These are phyloP conservation scores for Lepidochrysops patricia DNA, from an alignment of 2,888 invertebrate genomes.

Conservation along the genomic window DNA sequence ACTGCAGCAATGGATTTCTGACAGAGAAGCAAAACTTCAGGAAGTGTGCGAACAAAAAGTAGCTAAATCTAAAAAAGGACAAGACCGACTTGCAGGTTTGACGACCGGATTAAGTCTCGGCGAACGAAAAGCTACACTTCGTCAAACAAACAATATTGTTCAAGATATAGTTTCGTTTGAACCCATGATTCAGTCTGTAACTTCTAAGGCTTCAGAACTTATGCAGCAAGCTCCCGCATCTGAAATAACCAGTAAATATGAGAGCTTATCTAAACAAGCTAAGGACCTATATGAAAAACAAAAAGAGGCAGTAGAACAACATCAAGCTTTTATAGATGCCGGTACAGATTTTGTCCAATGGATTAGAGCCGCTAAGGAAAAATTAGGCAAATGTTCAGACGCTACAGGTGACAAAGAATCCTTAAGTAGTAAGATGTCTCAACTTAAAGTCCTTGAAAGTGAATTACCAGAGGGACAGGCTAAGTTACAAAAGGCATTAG, in stretches of 20 bases:
- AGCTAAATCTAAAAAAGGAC: slow-evolving; percentile 84
- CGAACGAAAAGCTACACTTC: slow-evolving; percentile 89
- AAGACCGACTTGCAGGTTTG: slow-evolving; percentile 78
- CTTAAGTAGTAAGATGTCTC: slow-evolving; percentile 88
- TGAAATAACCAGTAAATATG: slow-evolving; percentile 93
- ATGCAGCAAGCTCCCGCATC: slow-evolving; percentile 93
- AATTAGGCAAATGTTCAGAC: slow-evolving; percentile 92
- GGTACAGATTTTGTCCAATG: slow-evolving; percentile 94
- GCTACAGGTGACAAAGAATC: slow-evolving; percentile 94
- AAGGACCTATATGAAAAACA: slow-evolving; percentile 91
- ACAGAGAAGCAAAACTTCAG: slow-evolving; percentile 92
- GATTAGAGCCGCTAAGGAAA: slow-evolving; percentile 93
- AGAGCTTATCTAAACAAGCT: slow-evolving; percentile 91
- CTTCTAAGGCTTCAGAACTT: slow-evolving; percentile 93
- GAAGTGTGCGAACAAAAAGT: slow-evolving; percentile 91
- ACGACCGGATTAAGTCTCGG: slow-evolving; percentile 85
- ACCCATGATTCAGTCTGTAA: slow-evolving; percentile 96
- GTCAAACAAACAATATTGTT: slow-evolving; percentile 94
- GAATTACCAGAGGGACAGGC: slow-evolving; percentile 88
- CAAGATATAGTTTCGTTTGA: slow-evolving; percentile 98
- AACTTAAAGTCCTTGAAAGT: slow-evolving; percentile 87
- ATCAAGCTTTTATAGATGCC: slow-evolving; percentile 93
- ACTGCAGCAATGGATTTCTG: slow-evolving; percentile 94
- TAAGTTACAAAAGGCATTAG: slow-evolving; percentile 87
- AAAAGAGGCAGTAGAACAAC: slow-evolving; percentile 91